Conservation (phyloP, 2,888 invertebrate species). For the Pyrgus malvae region DNA sequence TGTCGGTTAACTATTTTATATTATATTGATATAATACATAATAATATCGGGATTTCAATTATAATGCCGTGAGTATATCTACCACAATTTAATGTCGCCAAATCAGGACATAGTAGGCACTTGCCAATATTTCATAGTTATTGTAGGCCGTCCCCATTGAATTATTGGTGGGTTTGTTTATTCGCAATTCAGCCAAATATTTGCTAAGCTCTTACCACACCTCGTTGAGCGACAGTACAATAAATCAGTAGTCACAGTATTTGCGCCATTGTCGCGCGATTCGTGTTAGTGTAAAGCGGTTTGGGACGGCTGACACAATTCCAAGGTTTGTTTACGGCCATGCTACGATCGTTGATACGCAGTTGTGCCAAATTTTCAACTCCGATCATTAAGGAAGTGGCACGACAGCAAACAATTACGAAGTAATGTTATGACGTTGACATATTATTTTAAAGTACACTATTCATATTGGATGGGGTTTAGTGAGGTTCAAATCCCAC, state of each 20-base stretch:
- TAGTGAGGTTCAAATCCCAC: too few species aligned
- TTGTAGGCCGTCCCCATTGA: slow-evolving; percentile 1
- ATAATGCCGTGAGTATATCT: too few species aligned
- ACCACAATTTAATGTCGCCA: too few species aligned
- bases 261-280: slow-evolving; percentile 13
- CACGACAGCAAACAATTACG: background rate
- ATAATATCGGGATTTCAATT: too few species aligned
- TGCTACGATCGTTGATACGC: background rate
- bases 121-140: slow-evolving; percentile 2
- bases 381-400: background rate
- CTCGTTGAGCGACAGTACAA: slow-evolving; percentile 21
- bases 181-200: slow-evolving; percentile 21
- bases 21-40: too few species aligned
- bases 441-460: too few species aligned
- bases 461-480: too few species aligned
- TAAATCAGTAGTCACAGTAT: slow-evolving; percentile 24
- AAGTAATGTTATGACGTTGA: background rate
- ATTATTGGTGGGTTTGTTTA: slow-evolving; percentile 16
- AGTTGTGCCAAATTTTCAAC: background rate
- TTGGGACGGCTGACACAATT: slow-evolving; percentile 16
- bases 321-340: slow-evolving; percentile 15
- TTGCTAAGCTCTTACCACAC: slow-evolving; percentile 26
- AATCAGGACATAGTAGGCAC: too few species aligned
- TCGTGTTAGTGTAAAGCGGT: slow-evolving; percentile 9
- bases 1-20: too few species aligned